These are phyloP conservation scores for Coenonympha arcania DNA, from an alignment of 2,888 invertebrate species.

Conservation along the genomic window DNA sequence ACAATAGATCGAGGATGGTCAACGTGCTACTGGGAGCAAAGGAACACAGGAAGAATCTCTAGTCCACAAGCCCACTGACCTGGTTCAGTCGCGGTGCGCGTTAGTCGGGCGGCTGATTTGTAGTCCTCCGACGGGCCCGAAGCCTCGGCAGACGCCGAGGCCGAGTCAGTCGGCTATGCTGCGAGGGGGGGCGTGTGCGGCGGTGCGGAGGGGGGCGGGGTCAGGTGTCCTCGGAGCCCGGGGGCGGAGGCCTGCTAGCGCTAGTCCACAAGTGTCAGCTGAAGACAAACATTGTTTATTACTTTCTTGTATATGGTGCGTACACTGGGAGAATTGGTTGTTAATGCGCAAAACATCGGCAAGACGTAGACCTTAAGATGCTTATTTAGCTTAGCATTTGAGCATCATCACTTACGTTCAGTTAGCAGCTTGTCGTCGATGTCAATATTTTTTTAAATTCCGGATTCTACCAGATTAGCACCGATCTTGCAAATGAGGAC, in stretches of 20 bases:
- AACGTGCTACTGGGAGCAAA: too few species aligned
- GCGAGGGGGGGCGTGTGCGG: constrained; percentile 32
- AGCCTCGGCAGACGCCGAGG: constrained; percentile 36
- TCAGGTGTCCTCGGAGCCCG: constrained; percentile 74
- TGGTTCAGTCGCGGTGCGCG: constrained; percentile 24
- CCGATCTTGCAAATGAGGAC: too few species aligned
- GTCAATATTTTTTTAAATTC: too few species aligned
- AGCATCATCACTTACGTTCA: too few species aligned
- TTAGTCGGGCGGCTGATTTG: constrained; percentile 32
- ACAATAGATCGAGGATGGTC: too few species aligned
- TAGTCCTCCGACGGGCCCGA: constrained; percentile 43
- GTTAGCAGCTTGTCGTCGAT: too few species aligned
- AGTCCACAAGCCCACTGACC: too few species aligned
- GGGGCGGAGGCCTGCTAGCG: constrained; percentile 65
- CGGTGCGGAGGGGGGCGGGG: constrained; percentile 73
- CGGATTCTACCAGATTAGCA: too few species aligned
- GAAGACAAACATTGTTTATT: constrained; percentile 19
- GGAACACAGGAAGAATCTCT: too few species aligned
- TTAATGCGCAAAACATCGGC: background rate
- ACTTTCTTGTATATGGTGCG: too few species aligned
- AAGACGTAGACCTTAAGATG: background rate
- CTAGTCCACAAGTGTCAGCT: constrained; percentile 71
- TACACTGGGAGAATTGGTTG: too few species aligned
- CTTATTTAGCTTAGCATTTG: too few species aligned
- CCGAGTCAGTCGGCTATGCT: constrained; percentile 34